Base-by-base conservation (phyloP, 2,113 vertebrate species). In the Raja brachyura region DNA sequence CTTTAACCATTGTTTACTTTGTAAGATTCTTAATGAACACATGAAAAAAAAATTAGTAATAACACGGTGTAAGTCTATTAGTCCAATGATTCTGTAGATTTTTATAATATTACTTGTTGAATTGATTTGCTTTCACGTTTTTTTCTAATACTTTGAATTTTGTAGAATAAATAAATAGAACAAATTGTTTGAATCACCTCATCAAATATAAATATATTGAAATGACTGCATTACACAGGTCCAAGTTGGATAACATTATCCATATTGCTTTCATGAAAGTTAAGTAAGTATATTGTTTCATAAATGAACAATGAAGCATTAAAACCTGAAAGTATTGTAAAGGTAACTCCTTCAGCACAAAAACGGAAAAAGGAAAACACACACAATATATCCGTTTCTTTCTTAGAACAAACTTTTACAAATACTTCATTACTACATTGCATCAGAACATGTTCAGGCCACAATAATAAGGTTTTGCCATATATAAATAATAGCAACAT, bases 271-370 rank as follows among this genome's bases (percentile, higher is more conserved):
- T 92, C 20, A 54, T 92, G 90, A 14, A 74, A 92, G 31, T 73
- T 73, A 74, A 92, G 20, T 92, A 39, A 14, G 0, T 39, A 48
- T 54, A 74, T 73, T 73, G 39, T 73, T 54, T 92, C 90, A 73
- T 92, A 92, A 54, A 92, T 92, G 39, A 92, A 22, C 68, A 92
- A 70, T 6, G 73, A 33, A 33, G 59, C 14, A 73, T 70, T 74
- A 73, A 92, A 22, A 73, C 90, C 73, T 25, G 90, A 48, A 73
- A 92, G 33, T 74, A 92, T 39, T 48, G 68, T 54, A 25, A 92
- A 92, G 33, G 22, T 73, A 74, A 92, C 68, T 54, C 90, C 68
- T 92, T 33, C 39, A 48, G 66, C 68, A 54, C 90, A 92, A 11
- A 92, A 25, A 28, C 39, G 73, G 25, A 54, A 92, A 92, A 48